These are phyloP conservation scores for Philopotamus ludificatus DNA, from an alignment of 1,140 invertebrate genomes.

Conservation along the genomic window DNA sequence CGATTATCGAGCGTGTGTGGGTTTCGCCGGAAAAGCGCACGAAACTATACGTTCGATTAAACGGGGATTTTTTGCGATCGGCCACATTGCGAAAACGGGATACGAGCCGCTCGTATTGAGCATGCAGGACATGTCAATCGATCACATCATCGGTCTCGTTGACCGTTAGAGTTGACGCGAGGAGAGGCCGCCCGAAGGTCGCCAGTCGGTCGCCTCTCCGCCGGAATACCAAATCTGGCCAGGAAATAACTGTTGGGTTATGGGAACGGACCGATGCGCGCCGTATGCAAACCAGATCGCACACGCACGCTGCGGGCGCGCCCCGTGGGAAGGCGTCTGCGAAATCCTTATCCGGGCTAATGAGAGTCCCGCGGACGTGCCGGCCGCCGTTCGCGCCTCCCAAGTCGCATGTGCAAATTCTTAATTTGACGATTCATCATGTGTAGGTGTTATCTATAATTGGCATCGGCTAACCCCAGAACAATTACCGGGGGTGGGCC, in stretches of 20 bases:
- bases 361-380: too few relatives aligned
- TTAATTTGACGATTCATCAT: neutral
- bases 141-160: slow-evolving; percentile 17
- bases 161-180: slow-evolving; percentile 24
- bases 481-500: slow-evolving; percentile 3
- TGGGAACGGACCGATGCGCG: neutral
- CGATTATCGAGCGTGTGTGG: too few relatives aligned
- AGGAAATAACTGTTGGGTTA: neutral
- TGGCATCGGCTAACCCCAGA: slow-evolving; percentile 3
- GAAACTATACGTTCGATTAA: too few relatives aligned
- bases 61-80: too few relatives aligned
- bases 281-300: neutral
- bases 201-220: slow-evolving; percentile 5
- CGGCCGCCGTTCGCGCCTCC: too few relatives aligned
- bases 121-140: slow-evolving; percentile 19
- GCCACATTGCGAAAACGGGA: slow-evolving; percentile 11
- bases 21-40: too few relatives aligned
- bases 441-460: slow-evolving; percentile 6
- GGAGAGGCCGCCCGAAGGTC: slow-evolving; percentile 21
- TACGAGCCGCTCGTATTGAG: neutral
- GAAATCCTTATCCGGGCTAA: too few relatives aligned
- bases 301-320: neutral
- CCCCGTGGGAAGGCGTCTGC: neutral
- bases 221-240: slow-evolving; percentile 4
- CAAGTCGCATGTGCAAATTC: neutral